Conservation (phyloP, 2,888 invertebrate genomes). For the Stratiomys singularior region DNA sequence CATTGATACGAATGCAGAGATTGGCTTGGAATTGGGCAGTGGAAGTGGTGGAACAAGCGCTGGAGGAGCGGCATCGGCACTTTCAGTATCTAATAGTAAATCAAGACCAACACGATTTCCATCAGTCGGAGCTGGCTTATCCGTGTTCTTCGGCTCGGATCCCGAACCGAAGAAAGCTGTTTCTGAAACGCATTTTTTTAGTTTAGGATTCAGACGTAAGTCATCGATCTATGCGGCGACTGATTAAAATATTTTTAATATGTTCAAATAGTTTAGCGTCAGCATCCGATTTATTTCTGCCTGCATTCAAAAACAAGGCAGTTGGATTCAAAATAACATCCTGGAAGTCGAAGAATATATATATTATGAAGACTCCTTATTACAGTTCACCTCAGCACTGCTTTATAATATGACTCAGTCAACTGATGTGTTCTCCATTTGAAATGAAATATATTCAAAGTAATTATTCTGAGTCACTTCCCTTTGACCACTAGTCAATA, state of each 20-base stretch:
- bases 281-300: no score
- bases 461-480: no score
- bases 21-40: slow-evolving; percentile 51
- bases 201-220: slow-evolving; percentile 64
- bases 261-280: slow-evolving; percentile 12
- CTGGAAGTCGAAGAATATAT: no score
- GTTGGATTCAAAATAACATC: no score
- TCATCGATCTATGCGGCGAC: slow-evolving; percentile 64
- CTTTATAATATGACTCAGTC: no score
- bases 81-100: background rate
- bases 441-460: no score
- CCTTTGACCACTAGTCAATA: no score
- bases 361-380: no score
- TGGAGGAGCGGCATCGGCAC: slow-evolving; percentile 54
- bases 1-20: slow-evolving; percentile 44
- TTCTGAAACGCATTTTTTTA: slow-evolving; percentile 65
- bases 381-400: no score
- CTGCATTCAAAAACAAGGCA: no score
- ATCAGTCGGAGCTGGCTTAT: slow-evolving; percentile 55
- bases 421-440: no score
- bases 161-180: slow-evolving; percentile 63
- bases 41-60: slow-evolving; percentile 50
- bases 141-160: slow-evolving; percentile 64
- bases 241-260: slow-evolving; percentile 55
- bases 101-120: slow-evolving; percentile 33